These are phyloP conservation scores for Bathybates hornii DNA, from an alignment of 2,113 vertebrate species.

Conservation along the genomic window DNA sequence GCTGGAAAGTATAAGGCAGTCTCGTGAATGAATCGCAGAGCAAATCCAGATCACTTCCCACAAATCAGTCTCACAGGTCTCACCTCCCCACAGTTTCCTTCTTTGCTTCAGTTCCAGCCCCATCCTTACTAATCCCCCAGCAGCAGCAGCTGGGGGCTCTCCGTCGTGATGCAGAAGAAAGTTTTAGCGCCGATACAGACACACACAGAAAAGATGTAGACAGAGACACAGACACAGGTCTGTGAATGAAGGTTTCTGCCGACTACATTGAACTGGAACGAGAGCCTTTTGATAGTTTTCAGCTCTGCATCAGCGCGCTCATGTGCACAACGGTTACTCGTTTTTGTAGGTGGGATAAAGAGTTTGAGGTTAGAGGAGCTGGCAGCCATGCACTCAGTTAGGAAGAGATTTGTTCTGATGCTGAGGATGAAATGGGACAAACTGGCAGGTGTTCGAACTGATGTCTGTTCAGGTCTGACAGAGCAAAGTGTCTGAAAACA, in stretches of 20 bases:
- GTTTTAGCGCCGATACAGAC: neutral
- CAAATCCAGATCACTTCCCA: neutral
- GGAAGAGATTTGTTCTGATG: neutral
- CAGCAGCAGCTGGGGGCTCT: neutral
- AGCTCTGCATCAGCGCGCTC: neutral
- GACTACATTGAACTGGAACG: neutral
- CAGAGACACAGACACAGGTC: neutral
- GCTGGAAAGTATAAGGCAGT: fast-evolving
- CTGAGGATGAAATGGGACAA: neutral
- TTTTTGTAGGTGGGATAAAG: neutral
- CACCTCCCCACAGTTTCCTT: neutral
- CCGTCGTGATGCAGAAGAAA: neutral
- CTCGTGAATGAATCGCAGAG: neutral
- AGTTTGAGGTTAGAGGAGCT: neutral
- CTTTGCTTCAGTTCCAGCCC: neutral
- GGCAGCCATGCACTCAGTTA: neutral
- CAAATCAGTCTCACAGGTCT: neutral
- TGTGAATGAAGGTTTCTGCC: neutral
- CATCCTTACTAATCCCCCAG: neutral
- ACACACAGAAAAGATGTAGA: neutral
- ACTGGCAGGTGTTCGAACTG: neutral
- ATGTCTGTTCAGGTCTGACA: neutral
- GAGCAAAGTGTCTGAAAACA: neutral
- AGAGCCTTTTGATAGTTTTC: neutral
- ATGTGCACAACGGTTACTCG: neutral